Evolutionary conservation across 2,888 invertebrate genomes (phyloP).

Genomic region (Megaustenia siamemsis): DNA sequence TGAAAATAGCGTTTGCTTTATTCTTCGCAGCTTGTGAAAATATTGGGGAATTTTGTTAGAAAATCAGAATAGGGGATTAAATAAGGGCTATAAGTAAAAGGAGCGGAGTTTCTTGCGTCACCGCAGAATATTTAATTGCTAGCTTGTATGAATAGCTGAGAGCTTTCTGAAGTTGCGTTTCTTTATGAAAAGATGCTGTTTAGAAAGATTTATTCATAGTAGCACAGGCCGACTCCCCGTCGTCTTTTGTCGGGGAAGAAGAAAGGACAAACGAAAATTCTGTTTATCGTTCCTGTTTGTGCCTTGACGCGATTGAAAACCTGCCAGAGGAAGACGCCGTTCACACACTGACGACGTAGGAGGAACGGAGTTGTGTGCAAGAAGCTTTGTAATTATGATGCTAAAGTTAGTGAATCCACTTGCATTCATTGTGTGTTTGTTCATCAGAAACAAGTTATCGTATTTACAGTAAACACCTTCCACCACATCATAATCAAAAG

Average conservation of each 20-base stretch:
- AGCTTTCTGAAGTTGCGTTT: not conserved
- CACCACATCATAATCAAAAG: not conserved
- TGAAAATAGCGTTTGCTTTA: not conserved
- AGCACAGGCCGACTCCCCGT: not conserved
- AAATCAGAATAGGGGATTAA: not conserved
- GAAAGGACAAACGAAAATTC: not conserved
- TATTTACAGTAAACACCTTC: not conserved
- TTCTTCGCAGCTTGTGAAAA: not conserved
- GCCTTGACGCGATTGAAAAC: no score
- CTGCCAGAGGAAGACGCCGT: not conserved
- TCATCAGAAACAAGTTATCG: constrained; percentile 34
- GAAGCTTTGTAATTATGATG: constrained; percentile 31
- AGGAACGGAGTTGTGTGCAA: not conserved
- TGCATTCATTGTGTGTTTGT: constrained; percentile 35
- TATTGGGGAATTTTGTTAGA: not conserved
- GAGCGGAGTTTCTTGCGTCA: not conserved
- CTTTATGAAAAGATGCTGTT: not conserved
- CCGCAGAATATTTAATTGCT: not conserved
- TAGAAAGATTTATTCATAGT: not conserved
- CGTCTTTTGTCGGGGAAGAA: not conserved
- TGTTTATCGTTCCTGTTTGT: not conserved
- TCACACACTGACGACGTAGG: not conserved
- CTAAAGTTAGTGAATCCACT: constrained; percentile 31
- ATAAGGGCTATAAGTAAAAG: not conserved
- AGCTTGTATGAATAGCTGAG: not conserved